Evolutionary conservation across 2,113 vertebrate genomes (phyloP).

Genomic region (Perca schrenkii): DNA sequence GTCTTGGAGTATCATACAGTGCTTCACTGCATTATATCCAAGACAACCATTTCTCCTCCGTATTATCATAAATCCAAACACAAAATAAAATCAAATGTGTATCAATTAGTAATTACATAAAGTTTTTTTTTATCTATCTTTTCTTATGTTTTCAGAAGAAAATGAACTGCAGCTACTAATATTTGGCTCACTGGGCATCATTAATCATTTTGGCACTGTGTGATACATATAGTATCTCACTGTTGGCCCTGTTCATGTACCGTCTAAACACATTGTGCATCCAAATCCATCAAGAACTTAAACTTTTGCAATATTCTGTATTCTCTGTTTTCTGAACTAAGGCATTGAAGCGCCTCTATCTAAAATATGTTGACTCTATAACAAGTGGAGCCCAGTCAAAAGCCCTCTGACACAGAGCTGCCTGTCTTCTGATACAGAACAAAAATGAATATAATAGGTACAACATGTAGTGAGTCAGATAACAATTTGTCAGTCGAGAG

Average conservation of each 20-base stretch:
- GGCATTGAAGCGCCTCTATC: background rate
- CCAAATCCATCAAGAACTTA: conserved; percentile 4
- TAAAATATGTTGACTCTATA: background rate
- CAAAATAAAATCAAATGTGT: background rate
- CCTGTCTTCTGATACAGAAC: conserved; percentile 66
- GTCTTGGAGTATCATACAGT: conserved; percentile 40
- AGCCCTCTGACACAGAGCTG: conserved; percentile 60
- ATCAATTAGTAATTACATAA: background rate
- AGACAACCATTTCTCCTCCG: conserved; percentile 27
- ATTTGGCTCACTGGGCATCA: conserved; percentile 48
- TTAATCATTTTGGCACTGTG: conserved; percentile 27
- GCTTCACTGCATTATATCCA: conserved; percentile 8
- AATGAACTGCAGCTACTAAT: conserved; percentile 29
- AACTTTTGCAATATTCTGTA: background rate
- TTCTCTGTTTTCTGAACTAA: background rate
- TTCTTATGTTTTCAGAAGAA: background rate
- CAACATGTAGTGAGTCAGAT: conserved; percentile 13
- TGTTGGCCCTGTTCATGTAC: background rate
- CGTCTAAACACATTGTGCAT: background rate
- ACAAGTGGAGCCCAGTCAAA: conserved; percentile 37
- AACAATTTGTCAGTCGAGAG: conserved; percentile 19
- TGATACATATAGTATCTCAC: conserved; percentile 13
- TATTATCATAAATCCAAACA: conserved; percentile 4
- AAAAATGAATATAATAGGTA: conserved; percentile 18
- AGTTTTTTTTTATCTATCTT: background rate